Evolutionary conservation across 2,888 invertebrate species (phyloP).

Genomic region (Pristionchus fissidentatus): DNA sequence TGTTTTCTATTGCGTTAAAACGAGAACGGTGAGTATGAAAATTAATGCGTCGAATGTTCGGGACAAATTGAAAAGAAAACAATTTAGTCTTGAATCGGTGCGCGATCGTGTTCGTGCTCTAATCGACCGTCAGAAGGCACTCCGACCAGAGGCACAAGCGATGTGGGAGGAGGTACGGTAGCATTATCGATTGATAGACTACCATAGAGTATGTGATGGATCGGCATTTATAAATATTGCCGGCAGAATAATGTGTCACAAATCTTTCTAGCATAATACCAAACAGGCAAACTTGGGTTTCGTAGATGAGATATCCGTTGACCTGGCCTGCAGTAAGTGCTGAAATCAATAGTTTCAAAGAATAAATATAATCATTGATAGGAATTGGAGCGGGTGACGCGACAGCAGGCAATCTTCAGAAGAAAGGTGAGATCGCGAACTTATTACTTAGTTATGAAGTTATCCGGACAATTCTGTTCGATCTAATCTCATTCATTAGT

Average conservation of each 20-base stretch:
- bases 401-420: conserved; percentile 82
- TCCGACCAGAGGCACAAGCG: conserved; percentile 13
- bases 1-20: too few species aligned
- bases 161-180: conserved; percentile 38
- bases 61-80: not conserved
- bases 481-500: too few species aligned
- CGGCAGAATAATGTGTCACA: too few species aligned
- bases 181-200: not conserved
- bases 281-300: too few species aligned
- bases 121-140: conserved; percentile 16
- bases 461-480: too few species aligned
- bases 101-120: conserved; percentile 22
- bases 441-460: too few species aligned
- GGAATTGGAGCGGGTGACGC: conserved; percentile 82
- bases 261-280: too few species aligned
- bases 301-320: not conserved
- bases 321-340: not conserved
- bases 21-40: too few species aligned
- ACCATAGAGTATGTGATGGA: not conserved
- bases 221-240: not conserved
- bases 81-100: conserved; percentile 20
- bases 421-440: conserved; percentile 56
- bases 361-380: conserved; percentile 69
- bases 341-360: not conserved
- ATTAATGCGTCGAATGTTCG: not conserved